Base-by-base conservation (phyloP, 2,113 vertebrate species). In the Saccopteryx bilineata region DNA sequence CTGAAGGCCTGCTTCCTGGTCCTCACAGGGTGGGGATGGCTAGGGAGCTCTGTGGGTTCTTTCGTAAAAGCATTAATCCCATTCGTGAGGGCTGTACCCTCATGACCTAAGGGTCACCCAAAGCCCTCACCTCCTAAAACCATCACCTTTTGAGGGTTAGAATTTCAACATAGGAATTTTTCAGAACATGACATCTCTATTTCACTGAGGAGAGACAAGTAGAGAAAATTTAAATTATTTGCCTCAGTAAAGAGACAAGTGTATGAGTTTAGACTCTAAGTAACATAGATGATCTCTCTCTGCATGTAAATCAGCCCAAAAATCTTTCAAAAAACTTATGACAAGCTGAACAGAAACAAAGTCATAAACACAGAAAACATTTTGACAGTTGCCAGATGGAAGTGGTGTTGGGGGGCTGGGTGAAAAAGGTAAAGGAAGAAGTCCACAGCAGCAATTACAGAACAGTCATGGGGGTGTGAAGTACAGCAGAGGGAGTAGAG, bases 281-380 rank as follows among this genome's bases (percentile, higher is more conserved):
- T 23, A 71, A 61, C 50, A 58, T 4, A 39, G 56, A 75, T 54
- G 60, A 82, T 9, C 15, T 91, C 60, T 74, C 75, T 68, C 80
- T 18, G n/a, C 48, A 74, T 52, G 50, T 91, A 63, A 76, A 48
- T 87, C 50, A 61, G 19, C 11, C 26, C 56, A 2, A 23, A 91
- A 82, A 50, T 28, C 69, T 97, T 95, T 82, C 94, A 93, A 76
- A 96, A 95, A 8, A n/a, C 66, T 23, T 14, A 68, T n/a, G 7
- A 68, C 66, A 68, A 31, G 63, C 26, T 31, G 63, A 66, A 66
- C 63, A 5, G 13, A 31, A 66, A 66, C 63, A 66, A 28, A 66
- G 11, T 66, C 63, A 31, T 66, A 31, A 28, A 14, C 31, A 31
- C 63, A 66, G 63, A 28, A 28, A 66, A 66, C 28, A 66, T 66